phyloP scores from a whole-genome alignment of 1,140 invertebrate species.

The Parasteatoda tepidariorum region DNA sequence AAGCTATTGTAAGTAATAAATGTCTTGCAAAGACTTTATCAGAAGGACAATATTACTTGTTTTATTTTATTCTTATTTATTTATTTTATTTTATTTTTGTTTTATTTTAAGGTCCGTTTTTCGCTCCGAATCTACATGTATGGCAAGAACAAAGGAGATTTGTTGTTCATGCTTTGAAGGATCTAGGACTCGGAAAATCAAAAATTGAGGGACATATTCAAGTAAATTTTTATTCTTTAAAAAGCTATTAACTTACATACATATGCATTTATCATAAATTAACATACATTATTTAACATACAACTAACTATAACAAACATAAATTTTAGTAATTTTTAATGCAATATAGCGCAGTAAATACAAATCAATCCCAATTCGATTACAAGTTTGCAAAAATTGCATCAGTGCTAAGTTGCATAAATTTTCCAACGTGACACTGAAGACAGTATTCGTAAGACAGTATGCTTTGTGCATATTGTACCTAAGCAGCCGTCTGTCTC shows the following conservation, averaged over 20 bases:
- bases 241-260: background rate
- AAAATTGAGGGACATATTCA: constrained; percentile 79
- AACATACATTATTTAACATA: background rate
- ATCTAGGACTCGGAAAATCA: constrained; percentile 80
- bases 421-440: too few species aligned
- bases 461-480: too few species aligned
- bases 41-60: too few species aligned
- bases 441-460: too few species aligned
- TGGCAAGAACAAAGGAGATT: constrained; percentile 83
- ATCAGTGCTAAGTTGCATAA: too few species aligned
- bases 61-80: background rate
- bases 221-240: constrained; percentile 56
- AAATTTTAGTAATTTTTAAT: background rate
- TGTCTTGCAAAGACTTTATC: too few species aligned
- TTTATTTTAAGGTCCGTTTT: constrained; percentile 50
- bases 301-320: background rate
- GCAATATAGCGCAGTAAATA: background rate
- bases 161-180: constrained; percentile 76
- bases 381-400: background rate
- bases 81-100: background rate
- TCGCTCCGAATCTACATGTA: constrained; percentile 70
- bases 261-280: background rate
- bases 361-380: background rate
- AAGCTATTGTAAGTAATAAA: too few species aligned
- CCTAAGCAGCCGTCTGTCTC: too few species aligned